phyloP scores from a whole-genome alignment of 2,113 vertebrate species.

The Scartelaos histophorus region DNA sequence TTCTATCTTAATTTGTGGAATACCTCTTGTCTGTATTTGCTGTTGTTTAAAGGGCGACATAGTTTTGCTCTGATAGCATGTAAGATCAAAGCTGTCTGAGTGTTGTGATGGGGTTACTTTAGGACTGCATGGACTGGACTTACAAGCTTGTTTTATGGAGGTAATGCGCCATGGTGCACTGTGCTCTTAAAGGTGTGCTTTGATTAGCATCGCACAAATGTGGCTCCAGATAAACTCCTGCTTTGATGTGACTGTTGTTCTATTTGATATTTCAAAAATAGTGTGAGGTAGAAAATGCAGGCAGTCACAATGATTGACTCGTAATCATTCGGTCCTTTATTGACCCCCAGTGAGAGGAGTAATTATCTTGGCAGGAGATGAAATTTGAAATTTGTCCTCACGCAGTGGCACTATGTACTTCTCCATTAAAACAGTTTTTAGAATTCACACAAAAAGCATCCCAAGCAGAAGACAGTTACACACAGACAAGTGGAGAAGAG shows the following conservation, averaged over 20 bases:
- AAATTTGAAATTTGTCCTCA: background rate
- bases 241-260: slow-evolving; percentile 3
- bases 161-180: background rate
- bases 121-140: background rate
- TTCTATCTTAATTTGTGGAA: background rate
- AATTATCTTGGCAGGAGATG: background rate
- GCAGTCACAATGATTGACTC: background rate
- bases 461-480: background rate
- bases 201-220: background rate
- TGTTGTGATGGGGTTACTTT: background rate
- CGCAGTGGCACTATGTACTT: background rate
- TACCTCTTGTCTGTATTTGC: background rate
- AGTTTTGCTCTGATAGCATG: background rate
- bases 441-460: background rate
- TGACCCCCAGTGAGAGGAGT: slow-evolving; percentile 1
- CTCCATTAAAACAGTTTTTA: background rate
- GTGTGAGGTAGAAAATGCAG: background rate
- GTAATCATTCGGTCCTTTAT: background rate
- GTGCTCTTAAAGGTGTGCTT: background rate
- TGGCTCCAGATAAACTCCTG: background rate
- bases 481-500: background rate
- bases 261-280: background rate
- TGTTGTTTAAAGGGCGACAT: background rate
- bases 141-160: background rate
- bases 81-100: background rate